Conservation (phyloP, 1,140 invertebrate genomes). For the Heliconius melpomene region DNA sequence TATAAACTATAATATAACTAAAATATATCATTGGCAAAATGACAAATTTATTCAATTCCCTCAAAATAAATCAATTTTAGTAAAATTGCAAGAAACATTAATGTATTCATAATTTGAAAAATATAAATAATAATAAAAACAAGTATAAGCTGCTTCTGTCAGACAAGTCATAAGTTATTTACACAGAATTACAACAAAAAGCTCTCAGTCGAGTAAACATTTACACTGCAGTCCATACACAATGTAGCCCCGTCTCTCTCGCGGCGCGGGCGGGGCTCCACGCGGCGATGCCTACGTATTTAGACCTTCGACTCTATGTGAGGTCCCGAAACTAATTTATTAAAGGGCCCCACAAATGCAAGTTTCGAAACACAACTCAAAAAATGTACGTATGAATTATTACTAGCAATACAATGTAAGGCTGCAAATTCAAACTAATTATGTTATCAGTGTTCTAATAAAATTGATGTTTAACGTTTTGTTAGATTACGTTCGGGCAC, state of each 20-base stretch:
- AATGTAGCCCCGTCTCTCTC: conserved; percentile 36
- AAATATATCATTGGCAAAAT: neutral
- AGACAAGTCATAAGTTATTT: conserved; percentile 21
- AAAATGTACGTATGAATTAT: conserved; percentile 58
- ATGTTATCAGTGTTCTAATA: conserved; percentile 37
- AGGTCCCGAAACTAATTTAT: conserved; percentile 73
- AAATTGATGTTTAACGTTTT: conserved; percentile 13
- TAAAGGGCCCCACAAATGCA: conserved; percentile 67
- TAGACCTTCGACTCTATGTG: conserved; percentile 63
- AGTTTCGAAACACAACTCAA: conserved; percentile 62
- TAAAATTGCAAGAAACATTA: neutral
- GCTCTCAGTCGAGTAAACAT: conserved; percentile 29
- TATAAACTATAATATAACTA: too few species aligned
- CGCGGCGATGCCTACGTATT: conserved; percentile 61
- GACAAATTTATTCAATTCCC: neutral
- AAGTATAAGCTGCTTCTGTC: neutral
- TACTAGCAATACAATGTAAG: conserved; percentile 47
- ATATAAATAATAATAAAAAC: neutral
- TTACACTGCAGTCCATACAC: conserved; percentile 28
- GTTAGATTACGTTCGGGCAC: neutral
- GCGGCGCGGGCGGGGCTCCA: conserved; percentile 54
- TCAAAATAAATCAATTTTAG: neutral
- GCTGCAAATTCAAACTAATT: conserved; percentile 63
- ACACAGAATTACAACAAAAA: conserved; percentile 34
- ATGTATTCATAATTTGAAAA: neutral